Conservation (phyloP, 2,797 vertebrate species). For the Hyperoplus immaculatus region DNA sequence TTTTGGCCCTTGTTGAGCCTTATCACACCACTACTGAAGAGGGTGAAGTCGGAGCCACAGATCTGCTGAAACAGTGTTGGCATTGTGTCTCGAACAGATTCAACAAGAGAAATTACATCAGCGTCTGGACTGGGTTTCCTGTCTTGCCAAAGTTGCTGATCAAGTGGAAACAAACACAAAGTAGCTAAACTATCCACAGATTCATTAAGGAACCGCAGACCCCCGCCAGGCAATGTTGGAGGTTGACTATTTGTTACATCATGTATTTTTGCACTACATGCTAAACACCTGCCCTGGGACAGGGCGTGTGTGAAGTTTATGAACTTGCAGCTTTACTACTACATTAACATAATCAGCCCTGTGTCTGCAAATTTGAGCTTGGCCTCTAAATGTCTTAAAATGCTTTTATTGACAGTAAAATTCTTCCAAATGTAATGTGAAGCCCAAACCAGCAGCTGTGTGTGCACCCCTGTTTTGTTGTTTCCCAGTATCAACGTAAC, state of each 20-base stretch:
- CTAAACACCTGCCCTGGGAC: slow-evolving; percentile 10
- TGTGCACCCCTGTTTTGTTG: neutral
- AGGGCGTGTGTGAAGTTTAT: slow-evolving; percentile 17
- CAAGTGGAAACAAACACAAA: slow-evolving; percentile 53
- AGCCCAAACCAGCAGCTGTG: neutral
- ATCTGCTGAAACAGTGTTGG: slow-evolving; percentile 68
- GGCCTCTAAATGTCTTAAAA: neutral
- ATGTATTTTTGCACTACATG: slow-evolving; percentile 19
- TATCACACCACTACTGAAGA: slow-evolving; percentile 65
- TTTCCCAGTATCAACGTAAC: neutral
- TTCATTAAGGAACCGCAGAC: slow-evolving; percentile 50
- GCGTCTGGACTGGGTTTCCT: slow-evolving; percentile 72
- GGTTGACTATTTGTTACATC: slow-evolving; percentile 56
- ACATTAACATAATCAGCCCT: slow-evolving; percentile 2
- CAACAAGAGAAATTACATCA: slow-evolving; percentile 74
- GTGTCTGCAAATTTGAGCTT: neutral
- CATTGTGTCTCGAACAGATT: slow-evolving; percentile 72
- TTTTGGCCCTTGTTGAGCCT: slow-evolving; percentile 69
- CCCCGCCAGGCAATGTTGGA: slow-evolving; percentile 15
- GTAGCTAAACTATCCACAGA: slow-evolving; percentile 45
- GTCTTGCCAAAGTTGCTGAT: slow-evolving; percentile 52
- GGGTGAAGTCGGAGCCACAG: slow-evolving; percentile 37
- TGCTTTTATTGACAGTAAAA: neutral
- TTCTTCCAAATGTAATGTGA: neutral
- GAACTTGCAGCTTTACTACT: slow-evolving; percentile 6